phyloP scores from a whole-genome alignment of 1,140 invertebrate species.

The Archivesica marissinica region DNA sequence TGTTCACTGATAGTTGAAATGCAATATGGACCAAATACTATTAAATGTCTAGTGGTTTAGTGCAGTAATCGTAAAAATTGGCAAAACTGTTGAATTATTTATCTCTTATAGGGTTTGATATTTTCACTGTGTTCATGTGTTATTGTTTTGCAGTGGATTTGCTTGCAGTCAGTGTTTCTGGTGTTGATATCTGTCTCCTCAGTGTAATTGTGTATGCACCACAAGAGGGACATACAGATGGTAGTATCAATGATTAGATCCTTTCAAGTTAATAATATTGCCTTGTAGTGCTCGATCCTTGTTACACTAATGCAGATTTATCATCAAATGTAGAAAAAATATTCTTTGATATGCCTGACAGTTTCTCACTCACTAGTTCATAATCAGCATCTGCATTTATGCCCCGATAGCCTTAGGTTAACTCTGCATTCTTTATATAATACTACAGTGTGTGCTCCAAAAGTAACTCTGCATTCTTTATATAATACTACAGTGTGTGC shows the following conservation, averaged over 20 bases:
- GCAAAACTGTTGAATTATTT: conserved; percentile 17
- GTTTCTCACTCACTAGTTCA: no score
- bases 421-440: no score
- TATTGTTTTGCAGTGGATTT: neutral
- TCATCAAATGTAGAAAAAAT: no score
- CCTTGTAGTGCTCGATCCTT: no score
- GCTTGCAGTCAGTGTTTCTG: neutral
- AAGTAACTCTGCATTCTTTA: no score
- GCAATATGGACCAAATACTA: neutral
- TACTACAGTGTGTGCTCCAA: no score
- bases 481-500: no score
- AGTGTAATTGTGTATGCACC: neutral
- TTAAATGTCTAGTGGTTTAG: conserved; percentile 8
- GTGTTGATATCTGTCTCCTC: neutral
- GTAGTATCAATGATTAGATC: neutral
- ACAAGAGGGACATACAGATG: neutral
- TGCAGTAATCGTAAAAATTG: neutral
- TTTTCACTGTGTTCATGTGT: neutral
- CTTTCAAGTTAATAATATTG: neutral
- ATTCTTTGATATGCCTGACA: no score
- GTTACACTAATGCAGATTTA: no score
- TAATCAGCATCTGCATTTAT: no score
- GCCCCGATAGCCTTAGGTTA: no score
- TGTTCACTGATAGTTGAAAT: no score
- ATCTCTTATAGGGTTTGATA: neutral